Evolutionary conservation across 2,797 vertebrate genomes (phyloP).

Genomic region (Paguma larvata): DNA sequence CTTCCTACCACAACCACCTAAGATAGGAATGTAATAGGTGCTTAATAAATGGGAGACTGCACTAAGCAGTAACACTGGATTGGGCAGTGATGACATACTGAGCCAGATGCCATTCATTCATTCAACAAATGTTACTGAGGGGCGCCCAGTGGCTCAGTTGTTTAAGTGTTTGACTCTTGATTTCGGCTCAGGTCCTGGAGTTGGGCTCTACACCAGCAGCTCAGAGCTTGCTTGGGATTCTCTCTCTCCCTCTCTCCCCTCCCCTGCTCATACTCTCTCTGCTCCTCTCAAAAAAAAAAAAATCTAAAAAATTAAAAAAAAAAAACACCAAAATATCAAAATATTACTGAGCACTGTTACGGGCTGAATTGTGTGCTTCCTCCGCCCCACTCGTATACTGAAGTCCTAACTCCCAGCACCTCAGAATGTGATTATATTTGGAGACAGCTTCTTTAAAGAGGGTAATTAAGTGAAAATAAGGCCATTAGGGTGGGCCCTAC

Average conservation of each 20-base stretch:
- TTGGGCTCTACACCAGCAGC: too few relatives aligned
- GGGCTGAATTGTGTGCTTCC: background rate
- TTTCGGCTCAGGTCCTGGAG: too few relatives aligned
- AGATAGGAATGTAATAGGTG: constrained; percentile 37
- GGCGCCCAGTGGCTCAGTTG: too few relatives aligned
- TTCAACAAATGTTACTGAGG: background rate
- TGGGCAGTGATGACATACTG: background rate
- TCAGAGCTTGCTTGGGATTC: too few relatives aligned
- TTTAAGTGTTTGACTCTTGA: too few relatives aligned
- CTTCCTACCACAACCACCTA: background rate
- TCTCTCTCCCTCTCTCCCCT: too few relatives aligned
- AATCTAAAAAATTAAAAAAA: too few relatives aligned
- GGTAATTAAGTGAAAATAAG: constrained; percentile 36
- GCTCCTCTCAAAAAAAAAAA: too few relatives aligned
- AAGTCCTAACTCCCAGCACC: background rate
- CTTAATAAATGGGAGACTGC: background rate
- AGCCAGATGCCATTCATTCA: background rate
- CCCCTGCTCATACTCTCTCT: too few relatives aligned
- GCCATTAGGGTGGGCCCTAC: background rate
- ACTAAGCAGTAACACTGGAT: background rate
- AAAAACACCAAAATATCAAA: background rate
- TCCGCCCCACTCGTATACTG: background rate
- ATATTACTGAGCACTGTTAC: background rate
- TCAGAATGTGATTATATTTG: background rate
- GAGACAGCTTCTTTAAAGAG: background rate